Evolutionary conservation across 2,888 invertebrate genomes (phyloP).

Genomic region (Emmelina monodactyla): DNA sequence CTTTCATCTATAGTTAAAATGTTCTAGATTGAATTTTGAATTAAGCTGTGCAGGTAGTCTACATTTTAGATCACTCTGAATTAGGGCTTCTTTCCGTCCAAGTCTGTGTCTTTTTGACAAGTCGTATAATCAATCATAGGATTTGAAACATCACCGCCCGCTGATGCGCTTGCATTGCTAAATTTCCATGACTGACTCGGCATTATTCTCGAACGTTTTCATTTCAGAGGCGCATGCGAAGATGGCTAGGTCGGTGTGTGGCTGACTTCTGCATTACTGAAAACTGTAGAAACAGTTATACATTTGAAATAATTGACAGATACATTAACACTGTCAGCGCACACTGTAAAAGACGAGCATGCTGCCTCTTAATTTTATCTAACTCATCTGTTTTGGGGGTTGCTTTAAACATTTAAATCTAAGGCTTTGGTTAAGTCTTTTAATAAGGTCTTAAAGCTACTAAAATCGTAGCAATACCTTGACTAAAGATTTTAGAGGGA

Average conservation of each 20-base stretch:
- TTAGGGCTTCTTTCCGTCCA: background rate
- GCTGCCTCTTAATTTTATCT: slow-evolving; percentile 49
- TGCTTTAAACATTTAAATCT: no score
- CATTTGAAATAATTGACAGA: slow-evolving; percentile 23
- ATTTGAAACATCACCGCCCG: slow-evolving; percentile 21
- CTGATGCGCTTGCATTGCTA: slow-evolving; percentile 33
- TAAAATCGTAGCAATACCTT: no score
- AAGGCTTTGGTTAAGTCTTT: no score
- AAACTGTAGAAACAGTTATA: slow-evolving; percentile 18
- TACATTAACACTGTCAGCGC: no score
- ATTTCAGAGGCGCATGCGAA: slow-evolving; percentile 68
- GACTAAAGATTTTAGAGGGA: no score
- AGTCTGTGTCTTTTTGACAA: slow-evolving; percentile 1
- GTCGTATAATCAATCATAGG: slow-evolving; percentile 23
- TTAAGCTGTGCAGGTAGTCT: background rate
- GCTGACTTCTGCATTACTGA: slow-evolving; percentile 35
- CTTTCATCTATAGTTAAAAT: background rate
- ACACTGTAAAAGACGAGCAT: slow-evolving; percentile 57
- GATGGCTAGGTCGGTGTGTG: slow-evolving; percentile 62
- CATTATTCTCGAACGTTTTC: slow-evolving; percentile 61
- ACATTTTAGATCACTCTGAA: background rate
- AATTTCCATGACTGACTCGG: slow-evolving; percentile 65
- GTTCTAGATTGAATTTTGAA: background rate
- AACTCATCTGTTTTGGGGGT: no score
- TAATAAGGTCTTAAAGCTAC: no score